Evolutionary conservation across 2,888 invertebrate species (phyloP).

Genomic region (Ptychoptera albimana): DNA sequence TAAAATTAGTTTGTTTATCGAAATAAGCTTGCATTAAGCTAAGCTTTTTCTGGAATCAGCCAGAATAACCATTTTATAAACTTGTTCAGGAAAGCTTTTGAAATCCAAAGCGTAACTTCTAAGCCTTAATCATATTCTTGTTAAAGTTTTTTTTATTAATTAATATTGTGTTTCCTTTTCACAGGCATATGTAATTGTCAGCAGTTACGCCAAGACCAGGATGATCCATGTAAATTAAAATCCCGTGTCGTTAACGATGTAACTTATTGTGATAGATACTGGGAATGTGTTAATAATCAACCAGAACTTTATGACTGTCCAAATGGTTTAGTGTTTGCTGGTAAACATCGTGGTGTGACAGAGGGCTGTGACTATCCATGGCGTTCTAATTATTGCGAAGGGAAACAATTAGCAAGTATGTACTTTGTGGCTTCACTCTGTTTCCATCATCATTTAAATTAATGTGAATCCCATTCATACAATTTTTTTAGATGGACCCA

Average conservation of each 20-base stretch:
- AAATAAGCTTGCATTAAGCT: too few relatives aligned
- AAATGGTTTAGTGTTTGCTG: slow-evolving; percentile 78
- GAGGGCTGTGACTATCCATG: slow-evolving; percentile 84
- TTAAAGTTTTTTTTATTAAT: too few relatives aligned
- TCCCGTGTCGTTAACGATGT: slow-evolving; percentile 58
- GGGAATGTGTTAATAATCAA: slow-evolving; percentile 76
- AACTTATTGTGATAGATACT: slow-evolving; percentile 61
- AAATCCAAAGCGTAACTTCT: too few relatives aligned
- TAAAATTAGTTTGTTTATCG: too few relatives aligned
- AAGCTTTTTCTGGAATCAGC: too few relatives aligned
- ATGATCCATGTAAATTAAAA: slow-evolving; percentile 73
- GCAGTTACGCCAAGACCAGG: slow-evolving; percentile 20
- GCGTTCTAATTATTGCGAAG: slow-evolving; percentile 76
- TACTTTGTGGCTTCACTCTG: slow-evolving; percentile 10
- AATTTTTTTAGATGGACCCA: slow-evolving; percentile 51
- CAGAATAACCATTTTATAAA: too few relatives aligned
- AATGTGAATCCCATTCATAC: background rate
- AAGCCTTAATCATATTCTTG: too few relatives aligned
- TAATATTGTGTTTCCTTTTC: background rate
- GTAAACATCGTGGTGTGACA: slow-evolving; percentile 72
- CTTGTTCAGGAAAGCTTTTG: too few relatives aligned
- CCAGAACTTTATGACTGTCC: slow-evolving; percentile 78
- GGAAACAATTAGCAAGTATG: slow-evolving; percentile 59
- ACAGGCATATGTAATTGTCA: background rate
- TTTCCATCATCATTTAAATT: background rate